Evolutionary conservation across 2,888 invertebrate species (phyloP), one percentile per base, ranked within the genome.

Genomic region (Plagodis dolabraria): DNA sequence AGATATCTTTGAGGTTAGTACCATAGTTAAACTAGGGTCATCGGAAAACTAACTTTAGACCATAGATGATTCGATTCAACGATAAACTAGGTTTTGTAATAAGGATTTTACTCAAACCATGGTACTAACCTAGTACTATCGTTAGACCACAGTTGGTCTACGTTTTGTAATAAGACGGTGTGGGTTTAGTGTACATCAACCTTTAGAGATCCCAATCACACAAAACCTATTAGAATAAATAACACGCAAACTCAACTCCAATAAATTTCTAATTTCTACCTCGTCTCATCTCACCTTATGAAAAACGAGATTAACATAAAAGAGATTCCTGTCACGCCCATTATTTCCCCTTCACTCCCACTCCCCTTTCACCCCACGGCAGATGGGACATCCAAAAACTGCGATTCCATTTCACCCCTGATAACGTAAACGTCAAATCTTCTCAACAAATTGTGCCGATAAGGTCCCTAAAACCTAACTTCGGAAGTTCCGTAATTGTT

Each of bases 381-480:
- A 60, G 57, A 60, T 64, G 60, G 51, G 60, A 47, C 56, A 50
- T 60, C 57, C 51, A 50, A 55, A 63, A 64, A 59, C 62, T 64
- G 65, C 56, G 60, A 60, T 52, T 43, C 56, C 54, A 42, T 58
- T 61, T 57, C 64, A 58, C 65, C 58, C 40, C 52, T 62, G 77
- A 75, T 76, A 75, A 57, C 68, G 68, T 60, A 60, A 68, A 67
- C 68, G 68, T 72, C 70, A 76, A 74, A 75, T 76, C 68, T 73
- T 56, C 58, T 54, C 63, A 67, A 71, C 71, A 72, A 80, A 78
- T 74, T 74, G 73, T 68, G 12, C 69, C 70, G 79, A 80, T 80
- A 80, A 80, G 74, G 71, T 63, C 58, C 60, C 57, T 60, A 52
- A 50, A 55, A 55, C 58, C 57, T 58, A 66, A 60, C 60, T 62